These are phyloP conservation scores for Scaptodrosophila lebanonensis DNA, from an alignment of 1,140 invertebrate genomes.

Conservation along the genomic window DNA sequence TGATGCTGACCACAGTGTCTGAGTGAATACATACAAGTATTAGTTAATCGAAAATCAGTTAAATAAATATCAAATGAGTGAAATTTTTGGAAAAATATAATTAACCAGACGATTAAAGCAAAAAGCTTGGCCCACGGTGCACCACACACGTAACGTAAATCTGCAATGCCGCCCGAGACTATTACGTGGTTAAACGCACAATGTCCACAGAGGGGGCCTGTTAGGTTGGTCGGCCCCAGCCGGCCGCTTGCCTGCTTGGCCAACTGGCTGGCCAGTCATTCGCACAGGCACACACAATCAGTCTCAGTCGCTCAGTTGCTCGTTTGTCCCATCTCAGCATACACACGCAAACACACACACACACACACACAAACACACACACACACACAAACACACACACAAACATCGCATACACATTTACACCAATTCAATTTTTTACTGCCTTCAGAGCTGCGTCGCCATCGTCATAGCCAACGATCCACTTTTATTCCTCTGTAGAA, in stretches of 20 bases:
- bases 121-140: constrained; percentile 9
- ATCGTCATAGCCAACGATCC: too few relatives aligned
- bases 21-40: too few relatives aligned
- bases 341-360: not conserved
- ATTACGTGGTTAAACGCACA: constrained; percentile 53
- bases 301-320: constrained; percentile 8
- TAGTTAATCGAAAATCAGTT: too few relatives aligned
- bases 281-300: constrained; percentile 46
- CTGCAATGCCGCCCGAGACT: constrained; percentile 37
- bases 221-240: constrained; percentile 23
- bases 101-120: not conserved
- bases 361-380: constrained; percentile 10
- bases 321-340: not conserved
- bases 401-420: constrained; percentile 28
- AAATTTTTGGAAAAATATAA: constrained; percentile 39
- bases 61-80: too few relatives aligned
- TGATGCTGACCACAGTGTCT: too few relatives aligned
- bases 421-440: constrained; percentile 52
- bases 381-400: not conserved
- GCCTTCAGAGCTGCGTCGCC: constrained; percentile 41
- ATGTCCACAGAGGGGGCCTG: constrained; percentile 37
- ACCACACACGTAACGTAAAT: constrained; percentile 27
- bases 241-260: constrained; percentile 28
- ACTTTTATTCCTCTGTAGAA: constrained; percentile 45
- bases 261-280: constrained; percentile 25